Percentiles rank a stretch among this genome's conserved stretches.
phyloP scores from a whole-genome alignment of 2,888 invertebrate genomes.

The Yponomeuta malinellus region DNA sequence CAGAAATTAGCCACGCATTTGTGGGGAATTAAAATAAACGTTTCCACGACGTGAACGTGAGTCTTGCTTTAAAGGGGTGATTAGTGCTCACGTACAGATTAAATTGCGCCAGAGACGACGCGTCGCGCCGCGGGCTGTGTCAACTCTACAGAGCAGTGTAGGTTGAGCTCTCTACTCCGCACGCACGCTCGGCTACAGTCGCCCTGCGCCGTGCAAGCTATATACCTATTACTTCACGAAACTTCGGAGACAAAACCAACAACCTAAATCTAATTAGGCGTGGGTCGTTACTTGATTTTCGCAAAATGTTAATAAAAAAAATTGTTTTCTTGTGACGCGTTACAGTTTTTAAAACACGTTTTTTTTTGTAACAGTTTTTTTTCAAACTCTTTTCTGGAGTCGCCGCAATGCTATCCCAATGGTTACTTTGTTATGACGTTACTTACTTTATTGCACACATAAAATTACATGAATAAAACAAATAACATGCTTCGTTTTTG shows the following conservation, averaged over 20 bases:
- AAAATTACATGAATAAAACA: no score
- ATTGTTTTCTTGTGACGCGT: no score
- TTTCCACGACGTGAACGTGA: constrained; percentile 52
- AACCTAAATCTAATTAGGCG: background rate
- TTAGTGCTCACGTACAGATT: constrained; percentile 53
- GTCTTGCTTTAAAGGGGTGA: constrained; percentile 53
- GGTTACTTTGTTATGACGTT: no score
- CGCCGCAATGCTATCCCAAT: no score
- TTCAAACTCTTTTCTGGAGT: no score
- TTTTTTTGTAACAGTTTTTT: no score
- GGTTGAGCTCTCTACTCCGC: background rate
- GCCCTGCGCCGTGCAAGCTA: background rate
- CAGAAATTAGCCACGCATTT: constrained; percentile 62
- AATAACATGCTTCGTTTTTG: no score
- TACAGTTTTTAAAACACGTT: no score
- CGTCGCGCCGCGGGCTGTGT: constrained; percentile 26
- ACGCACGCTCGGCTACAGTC: background rate
- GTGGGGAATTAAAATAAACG: constrained; percentile 65
- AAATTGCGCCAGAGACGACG: constrained; percentile 48
- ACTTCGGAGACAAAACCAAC: background rate
- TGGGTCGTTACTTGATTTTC: no score
- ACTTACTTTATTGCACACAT: no score
- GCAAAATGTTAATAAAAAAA: no score
- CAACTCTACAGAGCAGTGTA: background rate
- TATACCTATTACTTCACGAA: background rate